These are phyloP conservation scores for Chironomus tepperi DNA, from an alignment of 1,140 invertebrate species.

Conservation along the genomic window DNA sequence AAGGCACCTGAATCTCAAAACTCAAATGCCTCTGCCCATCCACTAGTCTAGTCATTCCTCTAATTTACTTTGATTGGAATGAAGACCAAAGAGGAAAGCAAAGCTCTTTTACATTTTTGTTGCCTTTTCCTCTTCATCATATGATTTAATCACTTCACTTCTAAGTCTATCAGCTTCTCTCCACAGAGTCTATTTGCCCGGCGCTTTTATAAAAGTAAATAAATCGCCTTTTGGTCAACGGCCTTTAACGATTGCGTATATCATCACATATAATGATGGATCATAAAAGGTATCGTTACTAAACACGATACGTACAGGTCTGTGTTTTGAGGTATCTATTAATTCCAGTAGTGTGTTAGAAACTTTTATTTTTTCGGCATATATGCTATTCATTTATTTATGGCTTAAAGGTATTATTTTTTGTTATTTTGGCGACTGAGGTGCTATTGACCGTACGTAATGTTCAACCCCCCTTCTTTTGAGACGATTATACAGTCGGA, in stretches of 20 bases:
- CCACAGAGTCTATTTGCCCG: neutral
- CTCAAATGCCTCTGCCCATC: neutral
- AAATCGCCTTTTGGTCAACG: neutral
- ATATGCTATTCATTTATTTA: neutral
- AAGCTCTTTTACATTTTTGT: neutral
- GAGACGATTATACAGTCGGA: neutral
- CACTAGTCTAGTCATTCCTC: neutral
- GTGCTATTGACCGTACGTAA: neutral
- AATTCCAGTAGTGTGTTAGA: neutral
- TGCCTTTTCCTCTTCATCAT: too few species aligned
- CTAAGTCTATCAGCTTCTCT: too few species aligned
- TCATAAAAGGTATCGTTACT: neutral
- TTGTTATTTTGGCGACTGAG: neutral
- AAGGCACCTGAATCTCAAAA: too few species aligned
- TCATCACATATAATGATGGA: neutral
- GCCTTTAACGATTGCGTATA: neutral
- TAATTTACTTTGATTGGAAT: neutral
- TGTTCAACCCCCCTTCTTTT: neutral
- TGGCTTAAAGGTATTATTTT: neutral
- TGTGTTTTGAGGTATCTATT: neutral
- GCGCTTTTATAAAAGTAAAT: neutral
- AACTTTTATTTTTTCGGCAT: too few species aligned
- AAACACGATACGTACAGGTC: neutral
- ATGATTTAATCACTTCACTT: too few species aligned
- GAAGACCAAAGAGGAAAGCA: neutral